Evolutionary conservation across 2,888 invertebrate species (phyloP).

Genomic region (Helleia helle): DNA sequence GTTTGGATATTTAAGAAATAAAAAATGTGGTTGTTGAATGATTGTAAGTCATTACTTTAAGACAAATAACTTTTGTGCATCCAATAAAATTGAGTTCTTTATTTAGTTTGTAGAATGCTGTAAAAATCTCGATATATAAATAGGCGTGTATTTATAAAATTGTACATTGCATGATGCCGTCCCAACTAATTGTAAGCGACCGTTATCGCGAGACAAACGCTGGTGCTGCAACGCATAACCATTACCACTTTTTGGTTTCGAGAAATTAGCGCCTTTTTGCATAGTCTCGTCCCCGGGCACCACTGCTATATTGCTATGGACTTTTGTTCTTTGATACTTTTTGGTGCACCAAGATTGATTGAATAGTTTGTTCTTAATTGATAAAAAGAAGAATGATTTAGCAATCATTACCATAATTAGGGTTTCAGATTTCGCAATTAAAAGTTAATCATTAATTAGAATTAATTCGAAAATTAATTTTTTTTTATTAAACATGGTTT

Average conservation of each 20-base stretch:
- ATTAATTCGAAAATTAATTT: too few relatives aligned
- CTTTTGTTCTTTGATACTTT: slow-evolving; percentile 23
- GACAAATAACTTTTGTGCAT: too few relatives aligned
- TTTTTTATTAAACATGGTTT: too few relatives aligned
- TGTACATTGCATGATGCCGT: slow-evolving; percentile 33
- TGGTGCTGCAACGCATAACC: slow-evolving; percentile 69
- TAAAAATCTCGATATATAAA: too few relatives aligned
- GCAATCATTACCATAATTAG: too few relatives aligned
- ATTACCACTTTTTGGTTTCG: slow-evolving; percentile 71
- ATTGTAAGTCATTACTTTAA: too few relatives aligned
- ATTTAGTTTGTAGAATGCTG: too few relatives aligned
- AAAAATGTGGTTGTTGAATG: too few relatives aligned
- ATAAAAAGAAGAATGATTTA: background rate
- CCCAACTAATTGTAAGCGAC: slow-evolving; percentile 69
- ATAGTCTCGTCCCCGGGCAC: slow-evolving; percentile 45
- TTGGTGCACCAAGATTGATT: slow-evolving; percentile 11
- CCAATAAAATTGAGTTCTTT: too few relatives aligned
- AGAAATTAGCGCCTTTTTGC: slow-evolving; percentile 72
- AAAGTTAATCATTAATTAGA: too few relatives aligned
- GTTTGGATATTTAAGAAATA: too few relatives aligned
- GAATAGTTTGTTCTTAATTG: background rate
- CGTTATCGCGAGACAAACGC: slow-evolving; percentile 74
- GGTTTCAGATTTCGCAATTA: too few relatives aligned
- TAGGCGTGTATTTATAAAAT: slow-evolving; percentile 8
- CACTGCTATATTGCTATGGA: slow-evolving; percentile 18